Base-by-base conservation (phyloP, 2,797 vertebrate genomes). In the Poecilia velifera region DNA sequence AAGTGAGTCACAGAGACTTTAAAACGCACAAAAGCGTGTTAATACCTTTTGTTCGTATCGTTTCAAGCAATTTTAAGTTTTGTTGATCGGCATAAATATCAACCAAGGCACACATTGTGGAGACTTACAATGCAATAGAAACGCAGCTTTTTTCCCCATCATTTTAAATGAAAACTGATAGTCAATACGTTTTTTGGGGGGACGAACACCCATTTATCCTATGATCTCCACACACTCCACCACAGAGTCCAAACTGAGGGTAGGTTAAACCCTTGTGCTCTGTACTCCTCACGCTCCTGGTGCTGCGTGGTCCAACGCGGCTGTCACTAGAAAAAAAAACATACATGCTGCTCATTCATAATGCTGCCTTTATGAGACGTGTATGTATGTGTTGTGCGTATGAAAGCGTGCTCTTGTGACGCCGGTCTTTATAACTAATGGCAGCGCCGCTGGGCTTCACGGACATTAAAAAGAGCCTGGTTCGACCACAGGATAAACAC, bases 381-480 rank as follows among this genome's bases (percentile, higher is more conserved):
- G 84, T 80, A 82, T 84, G 86, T 14, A 39, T 83, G 85, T 82
- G 89, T 84, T 88, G 89, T 90, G 82, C 18, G 84, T 81, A 93
- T 93, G 91, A 94, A 92, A 93, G 93, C 72, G 49, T 84, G 80
- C 92, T 89, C 93, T 93, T 95, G 92, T 95, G 88, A 91, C 86
- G 87, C 64, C 6, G 39, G 87, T 78, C 91, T 91, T 93, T 88
- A 90, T 86, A 88, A 89, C 90, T 93, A 94, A 93, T 90, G 91
- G 93, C 90, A 94, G 90, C 84, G 16, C 85, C 57, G 45, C 90
- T 84, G 90, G 90, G 88, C 90, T 93, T 91, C 88, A 93, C 62
- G 84, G 93, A 93, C 94, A 95, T 95, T 94, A 93, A 95, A 95
- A 94, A 89, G 92, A 89, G 93, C 91, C 89, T 71, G 73, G 77